Base-by-base conservation (phyloP, 2,113 vertebrate species). In the Helogale parvula region DNA sequence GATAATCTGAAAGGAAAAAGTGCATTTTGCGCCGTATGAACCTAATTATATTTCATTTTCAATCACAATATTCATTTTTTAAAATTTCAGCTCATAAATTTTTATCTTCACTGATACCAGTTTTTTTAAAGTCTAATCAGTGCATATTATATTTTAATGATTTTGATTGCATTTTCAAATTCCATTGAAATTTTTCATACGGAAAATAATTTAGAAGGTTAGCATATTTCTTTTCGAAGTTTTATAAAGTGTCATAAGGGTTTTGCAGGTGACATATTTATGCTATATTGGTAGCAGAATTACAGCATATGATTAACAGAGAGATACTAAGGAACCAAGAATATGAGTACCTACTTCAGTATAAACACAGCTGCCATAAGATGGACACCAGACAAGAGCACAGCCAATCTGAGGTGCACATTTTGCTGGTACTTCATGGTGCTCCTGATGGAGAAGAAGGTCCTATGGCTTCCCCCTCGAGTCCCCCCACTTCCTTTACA, bases 401-500 rank as follows among this genome's bases (percentile, higher is more conserved):
- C 52, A 27, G 27, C 1, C 50, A 33, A 33, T 10, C 13, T n/a
- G 17, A 86, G 38, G 9, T 25, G 33, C 31, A 17, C 3, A 41
- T 50, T 65, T 71, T n/a, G 0, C 41, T 52, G 35, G 7, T n/a
- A n/a, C 29, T 25, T 38, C 16, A 21, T 19, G 14, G 13, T 54
- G 5, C 47, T 41, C 19, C 72, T 69, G 19, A 7, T 47, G 14
- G 31, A 57, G 2, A 68, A 68, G 17, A 29, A 68, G 25, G 23
- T 1, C 8, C 2, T 45, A 8, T 35, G 15, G 1, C 21, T 0
- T 7, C 21, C 21, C 21, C 3, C 1, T 29, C 21, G 68, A 11
- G 11, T 74, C 57, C 31, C 60, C 38, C 16, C 16, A 29, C 23
- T 2, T 81, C 7, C 21, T 80, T 10, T 47, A 38, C 7, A 71